Evolutionary conservation across 2,888 invertebrate genomes (phyloP).

Genomic region (Elmis aenea): DNA sequence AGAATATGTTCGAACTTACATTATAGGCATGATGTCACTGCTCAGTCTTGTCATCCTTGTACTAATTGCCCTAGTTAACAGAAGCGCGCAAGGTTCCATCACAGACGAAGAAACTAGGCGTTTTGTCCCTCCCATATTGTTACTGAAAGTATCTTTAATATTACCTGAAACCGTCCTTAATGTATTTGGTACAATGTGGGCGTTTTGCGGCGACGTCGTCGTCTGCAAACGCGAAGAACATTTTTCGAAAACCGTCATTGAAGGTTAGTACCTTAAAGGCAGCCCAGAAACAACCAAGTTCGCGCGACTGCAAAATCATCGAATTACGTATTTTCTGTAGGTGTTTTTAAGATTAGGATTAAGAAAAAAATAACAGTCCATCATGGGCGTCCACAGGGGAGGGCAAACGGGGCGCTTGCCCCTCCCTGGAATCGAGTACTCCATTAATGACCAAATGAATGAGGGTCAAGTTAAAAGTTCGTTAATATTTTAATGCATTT

Average conservation of each 20-base stretch:
- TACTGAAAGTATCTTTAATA: constrained; percentile 67
- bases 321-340: too few relatives aligned
- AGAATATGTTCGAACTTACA: constrained; percentile 64
- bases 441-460: too few relatives aligned
- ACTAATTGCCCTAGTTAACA: constrained; percentile 61
- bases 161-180: constrained; percentile 76
- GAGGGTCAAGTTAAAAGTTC: too few relatives aligned
- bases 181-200: constrained; percentile 77
- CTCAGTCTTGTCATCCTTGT: constrained; percentile 61
- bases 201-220: constrained; percentile 62
- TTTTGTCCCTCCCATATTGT: constrained; percentile 65
- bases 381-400: too few relatives aligned
- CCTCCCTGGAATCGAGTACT: too few relatives aligned
- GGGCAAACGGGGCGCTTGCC: too few relatives aligned
- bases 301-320: too few relatives aligned
- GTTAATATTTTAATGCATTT: too few relatives aligned
- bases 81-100: constrained; percentile 74
- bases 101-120: constrained; percentile 67
- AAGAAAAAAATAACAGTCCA: neutral
- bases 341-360: neutral
- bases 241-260: constrained; percentile 67
- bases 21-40: constrained; percentile 64
- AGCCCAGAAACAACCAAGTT: too few relatives aligned
- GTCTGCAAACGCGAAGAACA: constrained; percentile 62
- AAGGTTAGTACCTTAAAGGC: too few relatives aligned